A percentile compares a stretch with the other conserved stretches of the same genome.
Evolutionary conservation across 1,140 invertebrate genomes (phyloP).

Genomic region (Harlomillsia oculata): DNA sequence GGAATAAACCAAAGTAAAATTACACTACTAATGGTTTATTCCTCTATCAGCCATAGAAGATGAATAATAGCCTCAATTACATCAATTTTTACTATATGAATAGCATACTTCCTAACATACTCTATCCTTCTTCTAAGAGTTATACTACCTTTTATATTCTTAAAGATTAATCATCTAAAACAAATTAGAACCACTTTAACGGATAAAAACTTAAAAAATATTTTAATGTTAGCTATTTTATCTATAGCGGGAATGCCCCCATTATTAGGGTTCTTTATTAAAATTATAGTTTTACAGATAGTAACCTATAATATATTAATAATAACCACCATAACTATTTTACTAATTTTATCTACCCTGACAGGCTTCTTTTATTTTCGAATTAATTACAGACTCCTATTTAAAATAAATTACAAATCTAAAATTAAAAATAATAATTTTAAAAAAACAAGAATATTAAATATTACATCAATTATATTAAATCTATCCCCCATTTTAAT

Average conservation of each 20-base stretch:
- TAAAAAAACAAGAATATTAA: neutral
- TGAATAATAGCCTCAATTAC: constrained; percentile 21
- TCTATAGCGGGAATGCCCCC: constrained; percentile 29
- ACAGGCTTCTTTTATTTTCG: neutral
- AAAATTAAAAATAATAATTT: constrained; percentile 4
- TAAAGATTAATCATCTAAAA: constrained; percentile 19
- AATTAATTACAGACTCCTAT: too few species aligned
- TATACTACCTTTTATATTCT: constrained; percentile 7
- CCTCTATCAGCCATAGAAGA: constrained; percentile 26
- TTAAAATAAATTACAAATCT: neutral
- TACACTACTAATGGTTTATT: constrained; percentile 28
- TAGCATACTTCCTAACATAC: constrained; percentile 26
- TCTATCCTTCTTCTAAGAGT: constrained; percentile 1
- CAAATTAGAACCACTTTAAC: neutral
- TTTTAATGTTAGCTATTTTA: constrained; percentile 20
- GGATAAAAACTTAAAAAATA: constrained; percentile 1
- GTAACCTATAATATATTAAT: constrained; percentile 2
- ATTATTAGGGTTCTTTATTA: constrained; percentile 25
- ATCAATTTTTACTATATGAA: constrained; percentile 1
- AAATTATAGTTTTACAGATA: constrained; percentile 13
- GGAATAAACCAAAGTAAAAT: constrained; percentile 29
- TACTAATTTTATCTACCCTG: constrained; percentile 2
- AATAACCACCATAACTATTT: constrained; percentile 9
- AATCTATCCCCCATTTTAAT: constrained; percentile 2
- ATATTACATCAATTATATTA: constrained; percentile 2